These are phyloP conservation scores for Lucilia sericata DNA, from an alignment of 1,140 invertebrate species.

Conservation along the genomic window DNA sequence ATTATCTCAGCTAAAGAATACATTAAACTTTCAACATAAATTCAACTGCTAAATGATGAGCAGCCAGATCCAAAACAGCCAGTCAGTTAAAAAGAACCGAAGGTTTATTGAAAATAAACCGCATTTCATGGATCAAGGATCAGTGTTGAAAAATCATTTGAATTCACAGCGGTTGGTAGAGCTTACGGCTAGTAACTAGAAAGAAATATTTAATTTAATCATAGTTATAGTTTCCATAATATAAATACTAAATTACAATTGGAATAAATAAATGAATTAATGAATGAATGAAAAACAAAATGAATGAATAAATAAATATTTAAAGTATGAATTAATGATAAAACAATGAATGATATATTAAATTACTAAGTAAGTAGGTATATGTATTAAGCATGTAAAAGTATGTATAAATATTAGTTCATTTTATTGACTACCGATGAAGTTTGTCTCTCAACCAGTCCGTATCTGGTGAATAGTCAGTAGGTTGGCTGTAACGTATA, in stretches of 20 bases:
- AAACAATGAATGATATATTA: too few species aligned
- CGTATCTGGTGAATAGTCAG: neutral
- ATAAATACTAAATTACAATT: neutral
- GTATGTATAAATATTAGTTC: too few species aligned
- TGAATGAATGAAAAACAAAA: neutral
- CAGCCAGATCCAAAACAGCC: neutral
- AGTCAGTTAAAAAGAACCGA: neutral
- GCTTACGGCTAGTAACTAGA: neutral
- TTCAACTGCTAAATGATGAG: neutral
- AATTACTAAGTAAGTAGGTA: too few species aligned
- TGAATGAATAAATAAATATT: neutral
- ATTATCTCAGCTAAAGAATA: conserved; percentile 20
- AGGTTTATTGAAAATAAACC: neutral
- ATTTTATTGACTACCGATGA: too few species aligned
- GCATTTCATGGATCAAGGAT: neutral
- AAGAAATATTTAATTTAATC: neutral
- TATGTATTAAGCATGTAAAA: too few species aligned
- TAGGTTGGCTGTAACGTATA: neutral
- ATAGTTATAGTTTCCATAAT: neutral
- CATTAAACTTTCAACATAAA: conserved; percentile 24
- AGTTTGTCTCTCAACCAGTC: neutral
- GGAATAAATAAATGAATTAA: neutral
- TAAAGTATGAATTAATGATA: neutral
- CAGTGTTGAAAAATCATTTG: neutral
- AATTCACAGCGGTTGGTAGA: neutral